Evolutionary conservation across 2,797 vertebrate species (phyloP).

Genomic region (Platyrinchus mystaceus): DNA sequence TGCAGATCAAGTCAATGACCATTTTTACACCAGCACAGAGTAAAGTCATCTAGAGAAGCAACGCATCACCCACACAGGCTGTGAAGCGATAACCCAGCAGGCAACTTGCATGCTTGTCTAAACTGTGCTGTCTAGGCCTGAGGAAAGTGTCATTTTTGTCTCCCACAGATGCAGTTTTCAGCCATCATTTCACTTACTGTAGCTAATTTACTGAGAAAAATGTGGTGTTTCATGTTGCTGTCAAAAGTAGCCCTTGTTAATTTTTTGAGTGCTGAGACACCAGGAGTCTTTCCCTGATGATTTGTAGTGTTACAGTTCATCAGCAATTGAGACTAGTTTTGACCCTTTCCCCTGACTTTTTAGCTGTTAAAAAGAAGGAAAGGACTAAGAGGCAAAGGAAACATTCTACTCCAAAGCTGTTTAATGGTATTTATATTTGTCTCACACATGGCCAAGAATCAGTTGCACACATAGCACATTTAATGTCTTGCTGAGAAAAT

Average conservation of each 20-base stretch:
- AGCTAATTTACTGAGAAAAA: slow-evolving; percentile 33
- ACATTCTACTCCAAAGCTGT: neutral
- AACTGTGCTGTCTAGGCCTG: neutral
- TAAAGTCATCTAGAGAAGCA: neutral
- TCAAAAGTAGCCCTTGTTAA: neutral
- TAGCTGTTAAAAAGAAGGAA: neutral
- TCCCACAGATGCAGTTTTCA: neutral
- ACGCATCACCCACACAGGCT: neutral
- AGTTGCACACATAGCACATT: neutral
- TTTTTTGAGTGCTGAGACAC: neutral
- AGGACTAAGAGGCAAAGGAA: neutral
- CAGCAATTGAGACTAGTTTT: neutral
- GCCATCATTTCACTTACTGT: neutral
- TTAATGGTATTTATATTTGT: neutral
- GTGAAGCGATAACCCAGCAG: neutral
- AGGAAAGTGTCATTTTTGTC: neutral
- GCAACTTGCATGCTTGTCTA: neutral
- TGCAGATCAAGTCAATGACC: neutral
- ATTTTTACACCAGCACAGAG: neutral
- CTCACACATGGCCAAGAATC: neutral
- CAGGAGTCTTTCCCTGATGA: neutral
- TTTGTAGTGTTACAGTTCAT: neutral
- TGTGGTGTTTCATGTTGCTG: neutral
- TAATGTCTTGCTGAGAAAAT: neutral
- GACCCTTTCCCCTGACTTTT: neutral